These are phyloP conservation scores for Nannospalax galili DNA, from an alignment of 2,113 vertebrate species.

Conservation along the genomic window DNA sequence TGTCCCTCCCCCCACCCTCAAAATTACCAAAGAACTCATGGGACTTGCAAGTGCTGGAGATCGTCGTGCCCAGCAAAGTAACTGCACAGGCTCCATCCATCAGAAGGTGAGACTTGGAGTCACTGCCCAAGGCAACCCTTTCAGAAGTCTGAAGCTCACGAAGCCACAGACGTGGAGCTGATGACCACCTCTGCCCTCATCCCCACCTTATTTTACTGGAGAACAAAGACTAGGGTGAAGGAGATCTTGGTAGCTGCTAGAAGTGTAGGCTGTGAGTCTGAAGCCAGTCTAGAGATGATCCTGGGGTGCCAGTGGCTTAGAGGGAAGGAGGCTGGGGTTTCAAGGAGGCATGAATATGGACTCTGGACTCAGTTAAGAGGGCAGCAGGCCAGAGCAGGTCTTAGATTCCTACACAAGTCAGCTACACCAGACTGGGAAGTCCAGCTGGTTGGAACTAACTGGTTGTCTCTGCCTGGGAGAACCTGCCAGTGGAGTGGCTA, in stretches of 20 bases:
- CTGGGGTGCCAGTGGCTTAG: background rate
- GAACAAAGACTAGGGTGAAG: background rate
- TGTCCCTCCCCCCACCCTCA: conserved; percentile 84
- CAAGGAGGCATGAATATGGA: background rate
- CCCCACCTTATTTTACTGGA: background rate
- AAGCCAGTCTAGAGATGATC: background rate
- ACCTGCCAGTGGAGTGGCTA: background rate
- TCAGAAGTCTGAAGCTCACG: background rate
- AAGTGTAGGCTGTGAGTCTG: background rate
- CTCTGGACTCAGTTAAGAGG: background rate
- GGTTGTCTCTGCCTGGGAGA: background rate
- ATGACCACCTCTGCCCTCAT: background rate
- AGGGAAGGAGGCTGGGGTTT: background rate
- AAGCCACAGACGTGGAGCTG: background rate
- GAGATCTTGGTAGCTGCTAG: background rate
- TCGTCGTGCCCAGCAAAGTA: conserved; percentile 64
- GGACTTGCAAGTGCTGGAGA: conserved; percentile 83
- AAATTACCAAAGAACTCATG: conserved; percentile 73
- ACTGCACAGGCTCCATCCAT: conserved; percentile 43
- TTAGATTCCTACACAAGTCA: background rate
- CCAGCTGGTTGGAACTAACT: background rate
- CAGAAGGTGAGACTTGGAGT: conserved; percentile 67
- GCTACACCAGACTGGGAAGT: background rate
- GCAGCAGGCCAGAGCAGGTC: background rate
- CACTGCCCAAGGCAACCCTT: conserved; percentile 78